Evolutionary conservation across 1,140 invertebrate genomes (phyloP).

Genomic region (Lepeophtheirus salmonis): DNA sequence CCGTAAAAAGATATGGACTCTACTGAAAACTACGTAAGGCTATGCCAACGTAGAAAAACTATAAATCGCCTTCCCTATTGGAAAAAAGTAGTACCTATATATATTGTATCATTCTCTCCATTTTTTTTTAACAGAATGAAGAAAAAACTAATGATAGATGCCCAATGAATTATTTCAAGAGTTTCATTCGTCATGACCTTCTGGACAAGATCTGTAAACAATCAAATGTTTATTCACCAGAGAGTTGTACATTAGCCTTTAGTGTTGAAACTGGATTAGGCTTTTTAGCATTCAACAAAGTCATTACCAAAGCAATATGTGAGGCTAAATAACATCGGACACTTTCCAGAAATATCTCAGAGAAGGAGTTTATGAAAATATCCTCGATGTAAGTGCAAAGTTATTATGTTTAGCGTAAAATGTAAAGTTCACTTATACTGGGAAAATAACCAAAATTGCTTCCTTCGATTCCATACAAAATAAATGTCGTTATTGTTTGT

Average conservation of each 20-base stretch:
- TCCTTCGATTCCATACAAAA: conserved; percentile 5
- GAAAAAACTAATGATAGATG: neutral
- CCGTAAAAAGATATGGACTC: too few relatives aligned
- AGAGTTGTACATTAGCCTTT: neutral
- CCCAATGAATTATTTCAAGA: neutral
- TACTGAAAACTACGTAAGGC: neutral
- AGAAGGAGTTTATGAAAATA: conserved; percentile 4
- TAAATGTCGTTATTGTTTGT: conserved; percentile 10
- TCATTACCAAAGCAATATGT: conserved; percentile 2
- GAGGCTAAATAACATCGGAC: conserved; percentile 4
- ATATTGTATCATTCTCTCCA: neutral
- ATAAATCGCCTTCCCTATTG: neutral
- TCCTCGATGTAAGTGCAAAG: neutral
- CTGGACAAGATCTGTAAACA: neutral
- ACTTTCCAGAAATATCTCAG: neutral
- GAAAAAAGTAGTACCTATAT: neutral
- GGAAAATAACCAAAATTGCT: conserved; percentile 4
- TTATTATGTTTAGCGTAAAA: conserved; percentile 3
- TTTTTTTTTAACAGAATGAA: neutral
- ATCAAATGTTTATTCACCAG: neutral
- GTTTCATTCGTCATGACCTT: neutral
- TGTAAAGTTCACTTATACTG: conserved; percentile 12
- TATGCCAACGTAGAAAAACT: neutral
- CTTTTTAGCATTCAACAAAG: neutral
- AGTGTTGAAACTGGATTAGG: neutral